Evolutionary conservation across 1,140 invertebrate species (phyloP).

Genomic region (Polypedilum vanderplanki): DNA sequence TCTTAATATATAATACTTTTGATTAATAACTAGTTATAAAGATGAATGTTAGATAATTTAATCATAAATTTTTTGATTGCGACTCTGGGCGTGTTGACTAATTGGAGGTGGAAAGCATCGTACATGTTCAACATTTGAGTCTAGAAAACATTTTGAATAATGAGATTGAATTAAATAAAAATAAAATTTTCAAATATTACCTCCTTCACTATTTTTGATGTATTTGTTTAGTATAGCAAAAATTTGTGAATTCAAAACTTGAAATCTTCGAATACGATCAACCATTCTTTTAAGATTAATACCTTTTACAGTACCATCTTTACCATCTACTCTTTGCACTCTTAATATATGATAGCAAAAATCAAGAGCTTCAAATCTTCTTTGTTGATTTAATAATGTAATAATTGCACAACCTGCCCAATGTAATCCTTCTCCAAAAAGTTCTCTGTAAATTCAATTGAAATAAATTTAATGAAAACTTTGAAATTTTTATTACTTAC

Average conservation of each 20-base stretch:
- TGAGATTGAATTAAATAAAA: background rate
- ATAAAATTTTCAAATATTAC: slow-evolving; percentile 40
- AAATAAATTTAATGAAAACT: slow-evolving; percentile 31
- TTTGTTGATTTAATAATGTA: slow-evolving; percentile 90
- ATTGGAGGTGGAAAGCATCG: slow-evolving; percentile 93
- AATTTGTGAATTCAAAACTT: slow-evolving; percentile 97
- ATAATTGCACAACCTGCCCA: slow-evolving; percentile 99
- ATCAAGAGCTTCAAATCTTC: slow-evolving; percentile 95
- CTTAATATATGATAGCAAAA: slow-evolving; percentile 97
- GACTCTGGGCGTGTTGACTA: slow-evolving; percentile 54
- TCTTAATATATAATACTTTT: background rate
- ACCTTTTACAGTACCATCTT: slow-evolving; percentile 92
- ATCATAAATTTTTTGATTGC: slow-evolving; percentile 26
- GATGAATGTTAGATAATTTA: background rate
- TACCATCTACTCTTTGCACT: slow-evolving; percentile 93
- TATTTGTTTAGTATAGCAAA: slow-evolving; percentile 97
- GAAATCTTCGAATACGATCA: slow-evolving; percentile 93
- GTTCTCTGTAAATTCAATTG: slow-evolving; percentile 59
- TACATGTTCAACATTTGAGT: slow-evolving; percentile 90
- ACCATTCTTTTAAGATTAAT: slow-evolving; percentile 95
- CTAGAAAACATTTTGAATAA: slow-evolving; percentile 37
- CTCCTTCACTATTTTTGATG: slow-evolving; percentile 74
- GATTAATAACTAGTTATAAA: background rate
- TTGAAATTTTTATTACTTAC: slow-evolving; percentile 51
- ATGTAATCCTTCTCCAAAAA: slow-evolving; percentile 97